phyloP scores from a whole-genome alignment of 1,140 invertebrate genomes.

The Pissodes strobi region DNA sequence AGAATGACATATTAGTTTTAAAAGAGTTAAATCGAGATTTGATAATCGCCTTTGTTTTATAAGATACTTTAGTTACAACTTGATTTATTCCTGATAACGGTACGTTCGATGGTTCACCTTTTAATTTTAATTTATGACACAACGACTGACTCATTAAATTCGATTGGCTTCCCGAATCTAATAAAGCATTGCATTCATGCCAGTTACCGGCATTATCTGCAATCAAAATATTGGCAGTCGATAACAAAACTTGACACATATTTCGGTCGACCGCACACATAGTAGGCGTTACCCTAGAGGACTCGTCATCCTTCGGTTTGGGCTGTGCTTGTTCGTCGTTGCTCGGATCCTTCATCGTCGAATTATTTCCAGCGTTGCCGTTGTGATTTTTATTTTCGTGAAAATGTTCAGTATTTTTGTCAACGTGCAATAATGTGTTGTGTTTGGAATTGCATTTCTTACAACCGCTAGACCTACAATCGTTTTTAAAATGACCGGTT shows the following conservation, averaged over 20 bases:
- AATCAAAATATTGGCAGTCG: slow-evolving; percentile 7
- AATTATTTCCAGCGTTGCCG: background rate
- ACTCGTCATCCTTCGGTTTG: background rate
- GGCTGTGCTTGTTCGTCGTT: slow-evolving; percentile 1
- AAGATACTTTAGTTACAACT: background rate
- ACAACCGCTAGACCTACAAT: slow-evolving; percentile 21
- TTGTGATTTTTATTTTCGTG: background rate
- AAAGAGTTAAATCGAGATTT: slow-evolving; percentile 1
- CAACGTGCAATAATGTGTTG: slow-evolving; percentile 29
- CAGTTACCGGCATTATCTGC: background rate
- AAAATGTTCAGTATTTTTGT: background rate
- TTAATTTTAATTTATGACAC: background rate
- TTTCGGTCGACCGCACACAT: background rate
- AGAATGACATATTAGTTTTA: slow-evolving; percentile 6
- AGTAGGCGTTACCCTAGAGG: background rate
- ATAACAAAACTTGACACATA: background rate
- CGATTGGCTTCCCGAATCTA: no score
- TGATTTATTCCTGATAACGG: slow-evolving; percentile 17
- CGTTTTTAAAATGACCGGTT: slow-evolving; percentile 9
- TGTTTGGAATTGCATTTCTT: slow-evolving; percentile 26
- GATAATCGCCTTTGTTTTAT: background rate
- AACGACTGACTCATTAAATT: no score
- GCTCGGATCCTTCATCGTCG: background rate
- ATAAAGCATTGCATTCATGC: no score
- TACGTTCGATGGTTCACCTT: no score